Percentiles rank a stretch among this genome's conserved stretches.
These are phyloP conservation scores for Magallana gigas DNA, from an alignment of 1,140 invertebrate species.

Conservation along the genomic window DNA sequence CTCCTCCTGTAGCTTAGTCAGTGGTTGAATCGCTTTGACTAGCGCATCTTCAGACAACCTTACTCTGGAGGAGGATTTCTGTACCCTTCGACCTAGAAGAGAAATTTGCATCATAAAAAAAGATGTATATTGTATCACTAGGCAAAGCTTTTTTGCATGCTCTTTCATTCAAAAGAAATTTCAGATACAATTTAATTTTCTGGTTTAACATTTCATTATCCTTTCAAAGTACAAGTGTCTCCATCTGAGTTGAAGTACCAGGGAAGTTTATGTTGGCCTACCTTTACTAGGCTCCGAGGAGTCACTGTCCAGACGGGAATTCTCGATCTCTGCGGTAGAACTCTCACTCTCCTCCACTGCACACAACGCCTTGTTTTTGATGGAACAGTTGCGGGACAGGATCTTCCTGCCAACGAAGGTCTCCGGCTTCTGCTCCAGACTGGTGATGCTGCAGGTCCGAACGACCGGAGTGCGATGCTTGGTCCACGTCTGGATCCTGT, in stretches of 20 bases:
- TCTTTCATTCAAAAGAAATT: too few species aligned
- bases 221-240: too few species aligned
- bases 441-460: conserved; percentile 74
- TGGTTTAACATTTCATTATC: too few species aligned
- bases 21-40: conserved; percentile 63
- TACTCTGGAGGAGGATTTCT: conserved; percentile 54
- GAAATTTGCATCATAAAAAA: too few species aligned
- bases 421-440: conserved; percentile 67
- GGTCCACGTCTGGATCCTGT: conserved; percentile 86
- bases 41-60: conserved; percentile 64
- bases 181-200: too few species aligned
- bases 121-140: too few species aligned
- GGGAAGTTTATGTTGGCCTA: neutral
- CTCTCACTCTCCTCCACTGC: conserved; percentile 73
- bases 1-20: conserved; percentile 67
- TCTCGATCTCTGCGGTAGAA: conserved; percentile 68
- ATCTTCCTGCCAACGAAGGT: conserved; percentile 14
- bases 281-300: conserved; percentile 68
- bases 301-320: conserved; percentile 65
- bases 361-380: conserved; percentile 60
- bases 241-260: too few species aligned
- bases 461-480: conserved; percentile 85
- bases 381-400: conserved; percentile 49
- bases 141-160: too few species aligned
- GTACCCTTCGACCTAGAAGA: conserved; percentile 57